These are phyloP conservation scores for Prionailurus bengalensis DNA, from an alignment of 2,113 vertebrate genomes.

Conservation along the genomic window DNA sequence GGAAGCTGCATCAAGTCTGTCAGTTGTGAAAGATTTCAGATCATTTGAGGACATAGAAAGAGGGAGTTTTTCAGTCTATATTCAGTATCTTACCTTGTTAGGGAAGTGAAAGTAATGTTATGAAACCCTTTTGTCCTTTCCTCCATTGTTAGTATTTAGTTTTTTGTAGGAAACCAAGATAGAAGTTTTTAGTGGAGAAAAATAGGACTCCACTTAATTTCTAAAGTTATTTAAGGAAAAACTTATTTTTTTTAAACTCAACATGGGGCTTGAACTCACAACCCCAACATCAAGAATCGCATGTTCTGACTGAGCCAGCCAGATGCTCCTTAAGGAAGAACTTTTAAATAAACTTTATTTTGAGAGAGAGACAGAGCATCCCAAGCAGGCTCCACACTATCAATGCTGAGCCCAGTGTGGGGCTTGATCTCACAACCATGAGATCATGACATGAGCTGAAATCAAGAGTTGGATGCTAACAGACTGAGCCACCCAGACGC, in stretches of 20 bases:
- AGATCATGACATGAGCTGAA: not conserved
- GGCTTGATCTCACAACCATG: not conserved
- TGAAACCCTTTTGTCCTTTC: conserved; percentile 52
- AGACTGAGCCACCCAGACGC: not conserved
- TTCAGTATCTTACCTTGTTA: conserved; percentile 39
- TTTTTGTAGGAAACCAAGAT: conserved; percentile 26
- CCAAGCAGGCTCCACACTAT: not conserved
- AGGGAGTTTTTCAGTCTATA: conserved; percentile 43
- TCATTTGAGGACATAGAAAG: conserved; percentile 44
- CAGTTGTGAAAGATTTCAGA: conserved; percentile 47
- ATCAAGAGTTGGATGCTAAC: not conserved
- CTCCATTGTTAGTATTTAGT: conserved; percentile 21
- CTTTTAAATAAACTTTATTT: not conserved
- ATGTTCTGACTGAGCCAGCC: not conserved
- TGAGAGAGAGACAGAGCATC: not conserved
- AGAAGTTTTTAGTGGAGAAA: conserved; percentile 62
- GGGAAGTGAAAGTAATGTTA: conserved; percentile 65
- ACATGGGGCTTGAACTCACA: not conserved
- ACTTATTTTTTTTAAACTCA: not conserved
- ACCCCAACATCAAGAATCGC: not conserved
- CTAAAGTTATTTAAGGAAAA: conserved; percentile 55
- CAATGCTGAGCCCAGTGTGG: not conserved
- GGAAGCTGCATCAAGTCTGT: conserved; percentile 28
- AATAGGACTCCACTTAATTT: conserved; percentile 54
- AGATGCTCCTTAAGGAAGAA: not conserved